A percentile compares a stretch with the other conserved stretches of the same genome.
Conservation (phyloP, 92 coral and sea anemone species). For the Heliopora coerulea region DNA sequence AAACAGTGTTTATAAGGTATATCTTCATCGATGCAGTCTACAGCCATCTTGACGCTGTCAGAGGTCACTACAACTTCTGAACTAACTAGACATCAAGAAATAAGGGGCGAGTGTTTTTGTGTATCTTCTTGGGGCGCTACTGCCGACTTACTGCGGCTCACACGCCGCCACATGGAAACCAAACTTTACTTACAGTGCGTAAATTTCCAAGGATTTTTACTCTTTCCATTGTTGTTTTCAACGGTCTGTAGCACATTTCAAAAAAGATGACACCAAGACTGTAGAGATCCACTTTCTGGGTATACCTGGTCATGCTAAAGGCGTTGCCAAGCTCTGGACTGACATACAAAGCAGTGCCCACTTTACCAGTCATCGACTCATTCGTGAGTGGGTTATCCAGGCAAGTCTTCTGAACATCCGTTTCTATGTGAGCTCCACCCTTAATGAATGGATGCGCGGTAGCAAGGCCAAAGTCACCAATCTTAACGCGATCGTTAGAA, state of each 20-base stretch:
- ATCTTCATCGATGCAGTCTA: too few species aligned
- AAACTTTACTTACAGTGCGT: conserved; percentile 68
- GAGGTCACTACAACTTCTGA: too few species aligned
- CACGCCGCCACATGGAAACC: too few species aligned
- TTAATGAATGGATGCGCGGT: conserved; percentile 83
- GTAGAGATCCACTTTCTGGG: conserved; percentile 89
- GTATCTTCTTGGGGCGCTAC: too few species aligned
- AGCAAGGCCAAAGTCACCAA: conserved; percentile 98
- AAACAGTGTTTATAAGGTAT: too few species aligned
- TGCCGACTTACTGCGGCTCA: too few species aligned
- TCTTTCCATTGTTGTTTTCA: conserved; percentile 92
- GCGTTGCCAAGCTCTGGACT: conserved; percentile 91
- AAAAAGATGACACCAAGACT: conserved; percentile 96
- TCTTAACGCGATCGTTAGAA: conserved; percentile 80
- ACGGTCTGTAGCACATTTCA: conserved; percentile 92
- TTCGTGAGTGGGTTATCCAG: conserved; percentile 63
- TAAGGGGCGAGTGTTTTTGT: too few species aligned
- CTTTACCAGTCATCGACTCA: conserved; percentile 94
- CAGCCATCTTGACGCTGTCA: too few species aligned
- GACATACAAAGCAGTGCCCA: conserved; percentile 86
- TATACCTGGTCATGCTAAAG: conserved; percentile 68
- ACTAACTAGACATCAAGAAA: too few species aligned
- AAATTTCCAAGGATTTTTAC: conserved; percentile 68
- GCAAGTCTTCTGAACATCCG: conserved; percentile 47
- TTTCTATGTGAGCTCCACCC: conserved; percentile 49